Conservation (phyloP, 2,797 vertebrate genomes). For the Cheirogaleus major region DNA sequence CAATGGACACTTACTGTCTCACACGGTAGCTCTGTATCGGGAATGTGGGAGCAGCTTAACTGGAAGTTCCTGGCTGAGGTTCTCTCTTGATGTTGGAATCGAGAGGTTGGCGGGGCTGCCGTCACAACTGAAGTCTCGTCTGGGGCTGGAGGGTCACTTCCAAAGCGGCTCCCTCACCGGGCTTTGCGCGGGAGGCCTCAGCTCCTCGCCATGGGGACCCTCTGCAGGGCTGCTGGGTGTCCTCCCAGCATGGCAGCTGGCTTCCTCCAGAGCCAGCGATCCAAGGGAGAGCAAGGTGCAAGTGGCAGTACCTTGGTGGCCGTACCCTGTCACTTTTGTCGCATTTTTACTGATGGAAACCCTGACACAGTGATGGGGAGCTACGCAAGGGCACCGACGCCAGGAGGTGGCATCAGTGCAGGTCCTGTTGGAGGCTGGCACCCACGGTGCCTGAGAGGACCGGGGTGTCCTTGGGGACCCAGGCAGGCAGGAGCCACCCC, state of each 20-base stretch:
- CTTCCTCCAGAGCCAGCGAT: fast-evolving
- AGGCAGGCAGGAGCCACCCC: neutral
- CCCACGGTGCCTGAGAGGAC: fast-evolving
- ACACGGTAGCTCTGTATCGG: fast-evolving
- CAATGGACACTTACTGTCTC: fast-evolving
- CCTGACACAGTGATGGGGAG: fast-evolving
- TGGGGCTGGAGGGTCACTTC: too few species aligned
- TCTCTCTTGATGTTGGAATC: neutral
- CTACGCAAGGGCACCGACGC: fast-evolving
- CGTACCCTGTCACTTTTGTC: neutral
- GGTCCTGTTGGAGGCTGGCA: neutral
- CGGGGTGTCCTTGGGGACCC: fast-evolving
- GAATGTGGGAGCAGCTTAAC: fast-evolving
- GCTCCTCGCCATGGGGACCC: fast-evolving
- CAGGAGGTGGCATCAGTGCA: fast-evolving
- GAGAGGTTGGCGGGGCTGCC: neutral
- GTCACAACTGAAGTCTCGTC: neutral
- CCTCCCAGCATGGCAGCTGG: fast-evolving
- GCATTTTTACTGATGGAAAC: fast-evolving
- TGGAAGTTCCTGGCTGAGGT: neutral
- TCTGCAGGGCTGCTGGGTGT: neutral
- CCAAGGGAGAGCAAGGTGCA: neutral
- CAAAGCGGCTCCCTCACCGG: fast-evolving
- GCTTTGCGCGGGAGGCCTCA: neutral
- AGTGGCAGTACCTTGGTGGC: fast-evolving